Evolutionary conservation across 2,797 vertebrate species (phyloP), one percentile per base, ranked within the genome.

Genomic region (Spondyliosoma cantharus): DNA sequence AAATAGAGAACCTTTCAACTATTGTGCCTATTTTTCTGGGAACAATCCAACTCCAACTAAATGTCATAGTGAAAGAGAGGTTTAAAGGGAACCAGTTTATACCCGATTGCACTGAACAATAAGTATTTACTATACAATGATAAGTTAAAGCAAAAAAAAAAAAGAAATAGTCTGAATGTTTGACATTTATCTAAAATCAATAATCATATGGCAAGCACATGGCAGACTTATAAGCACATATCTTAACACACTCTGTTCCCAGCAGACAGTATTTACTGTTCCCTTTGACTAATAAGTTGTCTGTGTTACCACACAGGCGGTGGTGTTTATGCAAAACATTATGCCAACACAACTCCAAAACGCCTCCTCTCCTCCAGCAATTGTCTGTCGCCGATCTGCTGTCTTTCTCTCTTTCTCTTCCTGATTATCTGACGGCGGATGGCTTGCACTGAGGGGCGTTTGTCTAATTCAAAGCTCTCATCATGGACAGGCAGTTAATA

Each of bases 261-360:
- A 74, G 80, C 81, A 80, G 82, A 87, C 73, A 56, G 11, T 86
- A 66, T 87, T 90, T 91, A 84, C 85, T 89, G 86, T 83, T 88
- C 71, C 54, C 49, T 76, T 82, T 76, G 49, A 74, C 76, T 84
- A 88, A 87, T 85, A 82, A 76, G 83, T 83, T 78, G 79, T 49
- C 66, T 80, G 71, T 85, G 74, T 80, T 81, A 48, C 25, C 72
- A 83, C 78, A 76, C 82, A 84, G 54, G 24, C 57, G 8, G 15
- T 29, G 79, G 75, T 85, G 78, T 90, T 91, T 85, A 88, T 84
- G 78, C 74, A 69, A 69, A 90, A 80, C 25, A 87, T 79, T 71
- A 71, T 73, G 72, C 78, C 85, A 85, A 81, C 82, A 67, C 64
- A n/a, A 73, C 60, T 77, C 83, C 46, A 83, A 85, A 83, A 86